These are phyloP conservation scores for Myotis davidii DNA, from an alignment of 2,113 vertebrate species.

Conservation along the genomic window DNA sequence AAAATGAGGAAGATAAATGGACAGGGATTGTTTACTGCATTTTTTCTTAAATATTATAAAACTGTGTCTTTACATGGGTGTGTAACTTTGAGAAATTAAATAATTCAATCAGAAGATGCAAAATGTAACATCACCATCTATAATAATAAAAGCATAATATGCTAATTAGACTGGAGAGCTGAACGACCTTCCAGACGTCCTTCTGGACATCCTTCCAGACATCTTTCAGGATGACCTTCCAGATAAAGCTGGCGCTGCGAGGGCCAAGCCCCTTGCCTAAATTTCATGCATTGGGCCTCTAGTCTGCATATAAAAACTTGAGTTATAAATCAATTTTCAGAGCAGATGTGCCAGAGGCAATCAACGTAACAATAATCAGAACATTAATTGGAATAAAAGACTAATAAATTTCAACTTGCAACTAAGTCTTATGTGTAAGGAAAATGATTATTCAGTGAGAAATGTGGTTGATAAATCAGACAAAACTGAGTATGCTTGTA, in stretches of 20 bases:
- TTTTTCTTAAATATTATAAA: not conserved
- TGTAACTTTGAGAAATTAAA: not conserved
- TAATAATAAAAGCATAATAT: too few relatives aligned
- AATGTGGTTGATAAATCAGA: slow-evolving; percentile 54
- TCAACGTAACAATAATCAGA: not conserved
- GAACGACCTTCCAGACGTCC: too few relatives aligned
- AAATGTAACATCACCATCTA: not conserved
- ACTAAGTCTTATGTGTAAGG: slow-evolving; percentile 27
- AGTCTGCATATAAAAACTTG: not conserved
- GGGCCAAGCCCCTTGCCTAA: too few relatives aligned
- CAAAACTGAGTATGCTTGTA: not conserved
- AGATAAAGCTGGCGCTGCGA: too few relatives aligned
- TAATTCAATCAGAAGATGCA: not conserved
- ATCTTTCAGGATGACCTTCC: too few relatives aligned
- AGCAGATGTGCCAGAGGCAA: not conserved
- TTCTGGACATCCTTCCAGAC: too few relatives aligned
- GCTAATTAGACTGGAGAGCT: too few relatives aligned
- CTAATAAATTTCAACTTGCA: slow-evolving; percentile 2
- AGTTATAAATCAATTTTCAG: not conserved
- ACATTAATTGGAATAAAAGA: slow-evolving; percentile 44
- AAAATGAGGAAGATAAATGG: not conserved
- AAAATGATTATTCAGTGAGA: slow-evolving; percentile 61
- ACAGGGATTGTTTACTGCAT: not conserved
- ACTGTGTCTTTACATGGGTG: not conserved
- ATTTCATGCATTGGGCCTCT: too few relatives aligned